Conservation (phyloP, 2,113 vertebrate genomes). For the Aegypius monachus region DNA sequence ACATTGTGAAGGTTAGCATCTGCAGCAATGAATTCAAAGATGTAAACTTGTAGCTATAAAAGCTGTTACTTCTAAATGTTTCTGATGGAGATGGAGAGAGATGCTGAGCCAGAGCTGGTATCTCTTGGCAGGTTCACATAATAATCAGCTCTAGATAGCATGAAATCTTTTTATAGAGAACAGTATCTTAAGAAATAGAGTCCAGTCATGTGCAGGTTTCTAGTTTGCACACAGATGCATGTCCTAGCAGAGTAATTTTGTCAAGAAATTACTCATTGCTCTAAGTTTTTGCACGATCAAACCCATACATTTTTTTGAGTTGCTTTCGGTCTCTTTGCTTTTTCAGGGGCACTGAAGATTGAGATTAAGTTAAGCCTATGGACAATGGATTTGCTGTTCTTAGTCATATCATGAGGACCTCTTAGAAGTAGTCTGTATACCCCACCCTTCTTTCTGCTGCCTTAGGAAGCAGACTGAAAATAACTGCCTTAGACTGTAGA, state of each 20-base stretch:
- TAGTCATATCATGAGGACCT: not conserved
- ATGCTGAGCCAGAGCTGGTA: not conserved
- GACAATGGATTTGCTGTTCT: not conserved
- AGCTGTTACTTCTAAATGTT: not conserved
- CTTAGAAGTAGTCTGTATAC: not conserved
- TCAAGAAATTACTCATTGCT: not conserved
- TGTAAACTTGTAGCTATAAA: not conserved
- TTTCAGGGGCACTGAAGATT: not conserved
- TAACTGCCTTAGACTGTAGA: not conserved
- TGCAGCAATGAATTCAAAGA: constrained; percentile 32
- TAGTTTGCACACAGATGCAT: not conserved
- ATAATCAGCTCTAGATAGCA: not conserved
- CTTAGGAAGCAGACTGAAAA: not conserved
- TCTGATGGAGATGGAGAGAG: not conserved
- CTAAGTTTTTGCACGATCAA: not conserved
- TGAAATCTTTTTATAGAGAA: not conserved
- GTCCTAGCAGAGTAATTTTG: not conserved
- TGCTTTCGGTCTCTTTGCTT: not conserved
- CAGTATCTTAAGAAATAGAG: not conserved
- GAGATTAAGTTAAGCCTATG: not conserved
- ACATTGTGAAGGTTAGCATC: not conserved
- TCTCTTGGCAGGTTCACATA: not conserved
- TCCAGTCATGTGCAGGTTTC: not conserved
- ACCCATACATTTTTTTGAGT: not conserved
- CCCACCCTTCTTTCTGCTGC: not conserved